These are phyloP conservation scores for Eudasyphora cyanicolor DNA, from an alignment of 2,888 invertebrate genomes.

Conservation along the genomic window DNA sequence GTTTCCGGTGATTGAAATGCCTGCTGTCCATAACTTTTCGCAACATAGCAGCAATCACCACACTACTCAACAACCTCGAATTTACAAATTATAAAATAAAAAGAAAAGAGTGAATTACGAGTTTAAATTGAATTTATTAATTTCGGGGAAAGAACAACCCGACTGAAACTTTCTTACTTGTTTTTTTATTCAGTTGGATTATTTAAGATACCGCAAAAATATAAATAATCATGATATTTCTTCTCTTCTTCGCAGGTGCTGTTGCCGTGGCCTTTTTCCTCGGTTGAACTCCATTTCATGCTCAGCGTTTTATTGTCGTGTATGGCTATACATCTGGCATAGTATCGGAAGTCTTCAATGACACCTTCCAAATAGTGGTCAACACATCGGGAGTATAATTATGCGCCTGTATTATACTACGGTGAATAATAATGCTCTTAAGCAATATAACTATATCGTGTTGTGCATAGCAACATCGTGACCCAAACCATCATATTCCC, in stretches of 20 bases:
- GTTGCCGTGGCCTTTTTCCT: constrained; percentile 91
- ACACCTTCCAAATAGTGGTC: constrained; percentile 84
- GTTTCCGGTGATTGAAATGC: no score
- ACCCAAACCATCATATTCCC: constrained; percentile 77
- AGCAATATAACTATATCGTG: constrained; percentile 76
- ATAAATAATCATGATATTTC: no score
- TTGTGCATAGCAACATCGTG: constrained; percentile 78
- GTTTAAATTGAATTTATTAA: no score
- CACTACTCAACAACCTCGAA: no score
- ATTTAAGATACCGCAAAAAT: no score
- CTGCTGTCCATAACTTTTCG: no score
- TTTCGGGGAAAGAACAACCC: no score
- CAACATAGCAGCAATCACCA: no score
- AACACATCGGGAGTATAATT: constrained; percentile 85
- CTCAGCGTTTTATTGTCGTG: constrained; percentile 91
- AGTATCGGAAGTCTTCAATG: constrained; percentile 78
- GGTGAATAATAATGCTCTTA: constrained; percentile 77
- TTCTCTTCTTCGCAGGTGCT: constrained; percentile 84
- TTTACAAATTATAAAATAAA: no score
- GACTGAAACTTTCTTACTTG: no score
- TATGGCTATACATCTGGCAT: constrained; percentile 81
- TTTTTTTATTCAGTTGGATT: no score
- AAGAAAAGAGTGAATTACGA: no score
- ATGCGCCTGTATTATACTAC: constrained; percentile 77
- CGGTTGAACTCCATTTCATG: constrained; percentile 96